Evolutionary conservation across 2,797 vertebrate genomes (phyloP).

Genomic region (Sparus aurata): DNA sequence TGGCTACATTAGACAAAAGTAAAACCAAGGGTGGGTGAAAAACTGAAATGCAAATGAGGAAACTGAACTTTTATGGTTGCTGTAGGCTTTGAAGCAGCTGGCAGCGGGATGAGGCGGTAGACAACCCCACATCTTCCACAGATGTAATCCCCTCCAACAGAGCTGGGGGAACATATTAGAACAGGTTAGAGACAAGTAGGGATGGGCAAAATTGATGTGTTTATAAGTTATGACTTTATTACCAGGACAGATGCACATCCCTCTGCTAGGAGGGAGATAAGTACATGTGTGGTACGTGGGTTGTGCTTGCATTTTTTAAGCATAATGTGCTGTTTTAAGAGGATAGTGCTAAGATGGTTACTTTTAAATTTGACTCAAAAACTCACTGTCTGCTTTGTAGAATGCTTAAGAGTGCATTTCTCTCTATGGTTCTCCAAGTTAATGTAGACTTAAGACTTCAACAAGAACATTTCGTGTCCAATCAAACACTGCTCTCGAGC

Average conservation of each 20-base stretch:
- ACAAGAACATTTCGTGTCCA: background rate
- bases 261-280: slow-evolving; percentile 9
- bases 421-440: background rate
- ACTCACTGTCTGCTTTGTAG: background rate
- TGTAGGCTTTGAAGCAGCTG: slow-evolving; percentile 63
- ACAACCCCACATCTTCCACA: slow-evolving; percentile 40
- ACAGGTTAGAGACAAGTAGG: slow-evolving; percentile 27
- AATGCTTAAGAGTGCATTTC: background rate
- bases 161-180: slow-evolving; percentile 48
- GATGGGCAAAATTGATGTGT: slow-evolving; percentile 37
- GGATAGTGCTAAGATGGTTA: background rate
- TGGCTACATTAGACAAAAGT: slow-evolving; percentile 46
- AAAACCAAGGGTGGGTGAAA: slow-evolving; percentile 47
- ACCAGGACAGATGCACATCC: slow-evolving; percentile 31
- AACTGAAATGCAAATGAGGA: slow-evolving; percentile 62
- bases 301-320: slow-evolving; percentile 21
- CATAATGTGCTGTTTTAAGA: background rate
- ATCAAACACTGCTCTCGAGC: background rate
- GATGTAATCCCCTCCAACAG: slow-evolving; percentile 52
- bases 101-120: slow-evolving; percentile 21
- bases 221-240: slow-evolving; percentile 39
- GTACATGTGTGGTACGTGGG: background rate
- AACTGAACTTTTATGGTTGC: slow-evolving; percentile 52
- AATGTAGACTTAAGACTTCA: background rate
- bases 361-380: background rate